Conservation (phyloP, 2,888 invertebrate genomes). For the Chaetogeoica ovagalla region DNA sequence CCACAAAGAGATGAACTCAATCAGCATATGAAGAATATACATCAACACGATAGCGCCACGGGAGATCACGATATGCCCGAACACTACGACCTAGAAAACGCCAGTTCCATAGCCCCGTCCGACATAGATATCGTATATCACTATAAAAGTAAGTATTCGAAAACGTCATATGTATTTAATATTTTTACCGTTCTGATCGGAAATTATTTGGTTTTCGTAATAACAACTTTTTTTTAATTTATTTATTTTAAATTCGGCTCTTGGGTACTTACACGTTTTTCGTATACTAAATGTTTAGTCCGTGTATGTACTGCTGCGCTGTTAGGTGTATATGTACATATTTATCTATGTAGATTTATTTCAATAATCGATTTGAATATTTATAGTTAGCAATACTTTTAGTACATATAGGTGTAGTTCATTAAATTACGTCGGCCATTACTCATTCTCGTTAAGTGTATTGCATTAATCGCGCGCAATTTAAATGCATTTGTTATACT, state of each 20-base stretch:
- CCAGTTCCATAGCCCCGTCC: conserved; percentile 95
- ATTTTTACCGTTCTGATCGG: neutral
- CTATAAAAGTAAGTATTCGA: conserved; percentile 70
- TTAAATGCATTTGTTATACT: neutral
- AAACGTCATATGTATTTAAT: neutral
- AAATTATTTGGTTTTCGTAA: no score
- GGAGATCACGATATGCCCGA: conserved; percentile 75
- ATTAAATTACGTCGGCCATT: conserved; percentile 16
- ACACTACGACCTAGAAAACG: conserved; percentile 95
- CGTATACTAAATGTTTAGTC: neutral
- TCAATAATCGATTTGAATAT: conserved; percentile 35
- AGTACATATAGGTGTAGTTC: neutral
- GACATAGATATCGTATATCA: conserved; percentile 96
- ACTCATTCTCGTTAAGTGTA: conserved; percentile 28
- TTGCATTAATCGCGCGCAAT: conserved; percentile 12
- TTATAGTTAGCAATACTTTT: conserved; percentile 5
- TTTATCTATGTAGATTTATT: conserved; percentile 23
- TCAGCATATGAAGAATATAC: conserved; percentile 73
- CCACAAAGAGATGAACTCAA: conserved; percentile 78
- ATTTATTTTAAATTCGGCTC: no score
- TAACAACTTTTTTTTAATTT: neutral
- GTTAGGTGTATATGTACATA: neutral
- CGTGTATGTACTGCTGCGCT: neutral
- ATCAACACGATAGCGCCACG: conserved; percentile 60
- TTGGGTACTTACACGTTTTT: neutral